Conservation (phyloP, 2,113 vertebrate genomes). For the Poicephalus gulielmi region DNA sequence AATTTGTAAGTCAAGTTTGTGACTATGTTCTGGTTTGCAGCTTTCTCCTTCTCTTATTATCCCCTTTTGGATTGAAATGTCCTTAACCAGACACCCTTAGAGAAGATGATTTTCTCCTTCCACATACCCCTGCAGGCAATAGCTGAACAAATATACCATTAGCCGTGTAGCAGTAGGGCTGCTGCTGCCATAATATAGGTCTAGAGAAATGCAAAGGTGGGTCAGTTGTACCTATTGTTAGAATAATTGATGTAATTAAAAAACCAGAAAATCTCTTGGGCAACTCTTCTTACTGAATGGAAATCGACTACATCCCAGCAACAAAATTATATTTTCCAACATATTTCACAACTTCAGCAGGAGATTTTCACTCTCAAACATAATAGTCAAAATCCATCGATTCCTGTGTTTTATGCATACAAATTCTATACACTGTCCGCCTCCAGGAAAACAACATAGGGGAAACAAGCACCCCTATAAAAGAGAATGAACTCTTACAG, state of each 20-base stretch:
- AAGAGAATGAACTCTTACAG: not conserved
- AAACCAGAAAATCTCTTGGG: not conserved
- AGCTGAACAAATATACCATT: not conserved
- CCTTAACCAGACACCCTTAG: not conserved
- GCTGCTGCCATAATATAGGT: not conserved
- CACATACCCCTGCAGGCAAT: not conserved
- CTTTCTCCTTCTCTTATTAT: not conserved
- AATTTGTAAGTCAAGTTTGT: not conserved
- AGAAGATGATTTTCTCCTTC: not conserved
- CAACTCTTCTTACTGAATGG: not conserved
- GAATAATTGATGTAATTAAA: not conserved
- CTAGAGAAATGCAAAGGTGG: not conserved
- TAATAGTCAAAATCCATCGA: not conserved
- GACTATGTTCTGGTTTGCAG: not conserved
- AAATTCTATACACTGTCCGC: not conserved
- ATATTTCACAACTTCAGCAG: not conserved
- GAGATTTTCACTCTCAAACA: not conserved
- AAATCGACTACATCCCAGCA: not conserved
- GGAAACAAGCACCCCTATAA: not conserved
- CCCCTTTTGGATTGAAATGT: not conserved
- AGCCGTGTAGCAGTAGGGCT: not conserved
- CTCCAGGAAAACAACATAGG: not conserved
- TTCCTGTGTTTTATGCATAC: not conserved
- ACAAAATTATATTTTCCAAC: not conserved
- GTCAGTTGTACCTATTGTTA: not conserved